These are phyloP conservation scores for Enteromius radiatus DNA, from an alignment of 2,797 vertebrate genomes.

Conservation along the genomic window DNA sequence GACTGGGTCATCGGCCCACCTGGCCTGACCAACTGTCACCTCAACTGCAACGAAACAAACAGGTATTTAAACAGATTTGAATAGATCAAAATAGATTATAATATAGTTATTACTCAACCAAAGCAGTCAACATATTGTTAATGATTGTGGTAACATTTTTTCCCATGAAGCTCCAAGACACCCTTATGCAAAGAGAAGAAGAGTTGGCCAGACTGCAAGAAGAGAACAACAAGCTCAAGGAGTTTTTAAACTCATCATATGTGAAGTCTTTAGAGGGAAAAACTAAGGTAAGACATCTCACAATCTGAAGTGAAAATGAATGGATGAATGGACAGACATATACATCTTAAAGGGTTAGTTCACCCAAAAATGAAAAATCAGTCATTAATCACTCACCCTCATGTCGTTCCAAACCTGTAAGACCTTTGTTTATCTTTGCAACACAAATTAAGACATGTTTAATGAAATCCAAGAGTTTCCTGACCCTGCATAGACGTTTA, in stretches of 20 bases:
- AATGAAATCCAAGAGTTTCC: not conserved
- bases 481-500: too few relatives aligned
- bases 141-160: not conserved
- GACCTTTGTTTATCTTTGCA: not conserved
- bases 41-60: constrained; percentile 90
- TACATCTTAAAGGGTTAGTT: not conserved
- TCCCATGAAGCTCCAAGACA: constrained; percentile 87
- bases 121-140: not conserved
- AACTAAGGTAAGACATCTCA: constrained; percentile 79
- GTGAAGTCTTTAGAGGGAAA: constrained; percentile 88
- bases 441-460: not conserved
- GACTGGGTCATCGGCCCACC: constrained; percentile 61
- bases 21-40: constrained; percentile 84
- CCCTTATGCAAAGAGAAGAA: constrained; percentile 91
- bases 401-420: not conserved
- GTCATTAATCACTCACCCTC: not conserved
- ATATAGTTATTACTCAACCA: not conserved
- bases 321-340: not conserved
- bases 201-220: constrained; percentile 89
- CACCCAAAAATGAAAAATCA: not conserved
- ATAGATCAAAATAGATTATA: not conserved
- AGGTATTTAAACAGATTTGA: constrained; percentile 73
- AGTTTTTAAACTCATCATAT: constrained; percentile 89
- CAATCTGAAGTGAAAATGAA: not conserved
- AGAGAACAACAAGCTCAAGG: constrained; percentile 90